Conservation (phyloP, 2,888 invertebrate genomes). For the Oligia fasciuncula region DNA sequence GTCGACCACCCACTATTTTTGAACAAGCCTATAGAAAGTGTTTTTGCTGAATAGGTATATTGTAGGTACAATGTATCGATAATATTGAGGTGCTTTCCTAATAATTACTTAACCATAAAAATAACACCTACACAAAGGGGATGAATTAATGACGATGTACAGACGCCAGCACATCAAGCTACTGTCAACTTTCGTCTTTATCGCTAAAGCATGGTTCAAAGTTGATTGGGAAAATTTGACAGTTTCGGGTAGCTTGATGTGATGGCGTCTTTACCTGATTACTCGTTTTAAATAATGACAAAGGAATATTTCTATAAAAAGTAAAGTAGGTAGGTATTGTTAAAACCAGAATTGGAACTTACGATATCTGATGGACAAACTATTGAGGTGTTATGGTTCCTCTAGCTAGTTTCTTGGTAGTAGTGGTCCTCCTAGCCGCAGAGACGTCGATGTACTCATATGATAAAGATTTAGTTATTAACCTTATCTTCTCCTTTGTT, state of each 20-base stretch:
- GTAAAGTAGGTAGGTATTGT: not conserved
- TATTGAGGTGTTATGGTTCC: not conserved
- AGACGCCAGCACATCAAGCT: too few species aligned
- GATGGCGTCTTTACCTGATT: not conserved
- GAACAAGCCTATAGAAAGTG: not conserved
- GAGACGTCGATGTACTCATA: too few species aligned
- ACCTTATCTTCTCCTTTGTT: constrained; percentile 69
- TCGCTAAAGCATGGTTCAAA: too few species aligned
- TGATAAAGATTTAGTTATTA: not conserved
- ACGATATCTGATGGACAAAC: not conserved
- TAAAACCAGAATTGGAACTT: not conserved
- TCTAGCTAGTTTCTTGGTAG: too few species aligned
- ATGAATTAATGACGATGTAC: too few species aligned
- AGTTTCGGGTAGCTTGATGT: too few species aligned
- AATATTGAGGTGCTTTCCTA: too few species aligned
- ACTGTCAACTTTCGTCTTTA: too few species aligned
- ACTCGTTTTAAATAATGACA: not conserved
- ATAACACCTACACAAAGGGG: not conserved
- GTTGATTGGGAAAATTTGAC: too few species aligned
- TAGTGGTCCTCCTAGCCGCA: not conserved
- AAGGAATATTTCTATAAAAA: not conserved
- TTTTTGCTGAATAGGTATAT: too few species aligned
- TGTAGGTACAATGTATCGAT: too few species aligned
- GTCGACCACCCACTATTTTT: constrained; percentile 17
- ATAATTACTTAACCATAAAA: not conserved